phyloP scores from a whole-genome alignment of 2,797 vertebrate species.

The Megaceryle alcyon region DNA sequence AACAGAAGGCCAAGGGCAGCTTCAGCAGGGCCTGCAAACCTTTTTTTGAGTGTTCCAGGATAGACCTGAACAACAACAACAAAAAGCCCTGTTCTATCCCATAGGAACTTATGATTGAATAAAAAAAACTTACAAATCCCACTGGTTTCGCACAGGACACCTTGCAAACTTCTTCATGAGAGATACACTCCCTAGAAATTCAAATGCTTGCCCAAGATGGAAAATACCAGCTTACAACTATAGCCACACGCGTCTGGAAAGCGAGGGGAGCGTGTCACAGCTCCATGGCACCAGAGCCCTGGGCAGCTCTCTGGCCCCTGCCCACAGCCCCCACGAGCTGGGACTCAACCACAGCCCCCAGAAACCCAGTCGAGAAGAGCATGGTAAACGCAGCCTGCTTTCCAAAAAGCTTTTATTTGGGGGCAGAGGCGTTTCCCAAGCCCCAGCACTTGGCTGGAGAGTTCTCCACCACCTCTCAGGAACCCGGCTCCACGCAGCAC shows the following conservation, averaged over 20 bases:
- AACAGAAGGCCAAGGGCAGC: neutral
- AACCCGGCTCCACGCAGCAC: neutral
- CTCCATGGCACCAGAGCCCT: neutral
- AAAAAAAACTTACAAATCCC: no score
- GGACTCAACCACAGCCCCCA: neutral
- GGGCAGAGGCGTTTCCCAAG: neutral
- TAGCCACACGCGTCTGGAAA: fast-evolving
- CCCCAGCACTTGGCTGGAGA: neutral
- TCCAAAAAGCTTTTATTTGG: fast-evolving
- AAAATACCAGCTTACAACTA: neutral
- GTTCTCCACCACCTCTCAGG: neutral
- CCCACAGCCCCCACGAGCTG: fast-evolving
- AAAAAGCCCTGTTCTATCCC: neutral
- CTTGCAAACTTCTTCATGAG: neutral
- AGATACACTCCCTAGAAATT: neutral
- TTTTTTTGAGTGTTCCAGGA: neutral
- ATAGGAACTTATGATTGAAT: neutral
- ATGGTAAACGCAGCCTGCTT: fast-evolving
- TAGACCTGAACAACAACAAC: neutral
- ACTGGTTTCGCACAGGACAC: neutral
- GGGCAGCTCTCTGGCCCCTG: neutral
- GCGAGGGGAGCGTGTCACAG: fast-evolving
- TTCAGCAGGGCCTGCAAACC: neutral
- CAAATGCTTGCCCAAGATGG: neutral
- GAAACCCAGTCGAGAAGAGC: fast-evolving